A percentile compares a stretch with the other conserved stretches of the same genome.
Evolutionary conservation across 2,888 invertebrate species (phyloP).

Genomic region (Folsomia manolachei): DNA sequence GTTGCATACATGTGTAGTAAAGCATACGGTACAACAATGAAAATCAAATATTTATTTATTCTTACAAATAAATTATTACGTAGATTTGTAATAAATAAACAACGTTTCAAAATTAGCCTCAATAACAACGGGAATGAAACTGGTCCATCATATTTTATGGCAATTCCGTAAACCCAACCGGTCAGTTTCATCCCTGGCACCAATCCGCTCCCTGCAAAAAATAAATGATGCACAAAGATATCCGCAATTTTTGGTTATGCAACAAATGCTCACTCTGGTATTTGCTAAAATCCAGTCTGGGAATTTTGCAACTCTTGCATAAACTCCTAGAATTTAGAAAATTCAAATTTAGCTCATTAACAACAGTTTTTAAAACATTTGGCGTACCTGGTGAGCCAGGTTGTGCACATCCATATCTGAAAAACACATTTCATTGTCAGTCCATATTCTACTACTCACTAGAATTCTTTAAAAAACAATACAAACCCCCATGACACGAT

Average conservation of each 20-base stretch:
- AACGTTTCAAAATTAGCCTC: too few species aligned
- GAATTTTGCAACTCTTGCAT: slow-evolving; percentile 34
- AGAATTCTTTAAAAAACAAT: neutral
- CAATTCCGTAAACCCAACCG: too few species aligned
- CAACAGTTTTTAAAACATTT: neutral
- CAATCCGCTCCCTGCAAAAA: slow-evolving; percentile 33
- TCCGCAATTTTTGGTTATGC: neutral
- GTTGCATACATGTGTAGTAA: too few species aligned
- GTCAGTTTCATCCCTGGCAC: slow-evolving; percentile 37
- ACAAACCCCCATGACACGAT: slow-evolving; percentile 33
- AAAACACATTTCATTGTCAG: neutral
- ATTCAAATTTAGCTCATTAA: neutral
- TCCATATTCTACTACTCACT: too few species aligned
- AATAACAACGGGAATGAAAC: too few species aligned
- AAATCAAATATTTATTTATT: too few species aligned
- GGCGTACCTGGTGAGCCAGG: slow-evolving; percentile 32
- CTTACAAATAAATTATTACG: too few species aligned
- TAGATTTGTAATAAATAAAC: too few species aligned
- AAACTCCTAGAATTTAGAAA: slow-evolving; percentile 26
- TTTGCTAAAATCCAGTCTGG: slow-evolving; percentile 35
- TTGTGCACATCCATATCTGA: slow-evolving; percentile 36
- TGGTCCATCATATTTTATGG: too few species aligned
- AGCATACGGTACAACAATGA: too few species aligned
- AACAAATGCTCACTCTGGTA: slow-evolving; percentile 22
- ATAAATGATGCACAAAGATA: too few species aligned